Evolutionary conservation across 2,797 vertebrate species (phyloP), one percentile per base, ranked within the genome.

Genomic region (Pantherophis vulpinus): DNA sequence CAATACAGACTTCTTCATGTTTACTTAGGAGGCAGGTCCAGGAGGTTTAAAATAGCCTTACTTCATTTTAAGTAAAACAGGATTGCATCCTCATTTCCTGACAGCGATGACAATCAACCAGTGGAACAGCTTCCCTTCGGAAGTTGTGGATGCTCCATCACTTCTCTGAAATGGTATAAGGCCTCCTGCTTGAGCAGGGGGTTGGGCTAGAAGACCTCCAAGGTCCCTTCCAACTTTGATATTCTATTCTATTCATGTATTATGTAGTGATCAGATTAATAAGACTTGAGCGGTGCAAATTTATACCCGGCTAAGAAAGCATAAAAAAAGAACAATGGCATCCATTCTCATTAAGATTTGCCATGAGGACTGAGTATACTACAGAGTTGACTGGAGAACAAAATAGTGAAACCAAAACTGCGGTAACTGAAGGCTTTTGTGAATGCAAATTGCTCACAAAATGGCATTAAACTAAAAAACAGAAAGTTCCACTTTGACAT

Each of bases 201-300:
- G 16, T 18, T 74, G 14, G n/a, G 18, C 16, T 37, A 74, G 66
- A 74, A 37, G 66, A 74, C n/a, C 66, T 37, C n/a, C 16, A 74
- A 9, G n/a, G 66, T 74, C 66, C n/a, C n/a, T 74, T 74, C 14
- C 66, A 74, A 37, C n/a, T 74, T 2, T 37, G 66, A 32, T 18
- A 70, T 74, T 74, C n/a, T 70, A 29, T 70, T 70, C n/a, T 70
- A 74, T 37, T 37, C 66, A 37, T 25, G 74, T 42, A 83, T 90
- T 54, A 51, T 13, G 18, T 32, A 32, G 14, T 54, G 27, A 61
- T 94, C 94, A 93, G 93, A 92, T 58, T 94, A 93, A 59, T 94
- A 93, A 93, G 89, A 89, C 88, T 93, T 94, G 95, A 94, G 93
- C 94, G 0, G 25, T 70, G 37, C 27, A 60, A 92, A 79, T 88